Evolutionary conservation across 2,888 invertebrate species (phyloP), one percentile per base, ranked within the genome.

Genomic region (Amphipyra berbera): DNA sequence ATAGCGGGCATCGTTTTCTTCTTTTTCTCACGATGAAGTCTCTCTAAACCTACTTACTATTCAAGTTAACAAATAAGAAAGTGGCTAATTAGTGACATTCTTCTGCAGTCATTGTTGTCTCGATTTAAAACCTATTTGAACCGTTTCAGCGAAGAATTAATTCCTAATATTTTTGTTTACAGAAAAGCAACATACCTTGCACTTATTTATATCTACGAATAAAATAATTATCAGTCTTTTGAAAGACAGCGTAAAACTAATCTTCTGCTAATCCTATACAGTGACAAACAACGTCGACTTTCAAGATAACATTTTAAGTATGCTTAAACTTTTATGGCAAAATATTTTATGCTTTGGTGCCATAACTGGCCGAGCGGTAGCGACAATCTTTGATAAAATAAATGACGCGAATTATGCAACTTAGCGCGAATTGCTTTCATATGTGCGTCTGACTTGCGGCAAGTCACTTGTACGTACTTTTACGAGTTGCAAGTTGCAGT

Each of bases 321-420:
- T 71, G 64, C 60, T 76, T 79, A 79, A 78, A 76, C 61, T 76
- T 79, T 76, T 79, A 79, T 59, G 68, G 79, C 38, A 42, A 63
- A 64, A 68, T 72, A 79, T 68, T 72, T 71, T 65, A 78, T 63
- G 68, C 77, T 79, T 76, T 79, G 72, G 60, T 79, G 63, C 69
- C 61, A 76, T 76, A 68, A 79, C 79, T 76, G 72, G 61, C 47
- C 45, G 49, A 49, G 68, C 61, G 46, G 68, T 73, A 65, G 68
- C 68, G 49, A 60, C 59, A 65, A 76, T 76, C 73, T 72, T 71
- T 66, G 76, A 79, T 76, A 76, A 79, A 76, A 54, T 68, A 73
- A 79, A 79, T 76, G 65, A 76, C 61, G 54, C 73, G 62, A 76
- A 76, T 76, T 72, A 79, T 76, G 73, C 76, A 76, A 76, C 57